Conservation (phyloP, 37 sponge, comb jelly and placozoan species). For the Dysidea cf. avara region DNA sequence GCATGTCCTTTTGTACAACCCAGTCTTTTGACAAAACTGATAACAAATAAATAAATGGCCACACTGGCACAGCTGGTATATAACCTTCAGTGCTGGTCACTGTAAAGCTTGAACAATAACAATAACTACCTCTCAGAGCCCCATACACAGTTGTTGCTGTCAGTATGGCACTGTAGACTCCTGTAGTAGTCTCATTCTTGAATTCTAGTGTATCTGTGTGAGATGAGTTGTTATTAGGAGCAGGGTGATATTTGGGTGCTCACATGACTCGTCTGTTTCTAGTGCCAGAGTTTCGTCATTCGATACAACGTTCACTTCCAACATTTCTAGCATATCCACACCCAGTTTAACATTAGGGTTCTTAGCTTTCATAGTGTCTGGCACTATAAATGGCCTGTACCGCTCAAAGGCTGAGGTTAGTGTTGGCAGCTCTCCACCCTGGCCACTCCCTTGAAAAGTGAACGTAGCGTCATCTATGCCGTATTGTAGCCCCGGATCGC, state of each 20-base stretch:
- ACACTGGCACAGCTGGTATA: too few relatives aligned
- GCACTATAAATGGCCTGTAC: constrained; percentile 33
- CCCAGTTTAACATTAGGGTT: not conserved
- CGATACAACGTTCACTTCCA: constrained; percentile 42
- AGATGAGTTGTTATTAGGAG: not conserved
- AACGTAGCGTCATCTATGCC: constrained; percentile 32
- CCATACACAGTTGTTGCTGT: constrained; percentile 77
- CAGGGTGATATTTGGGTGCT: not conserved
- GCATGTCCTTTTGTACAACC: too few relatives aligned
- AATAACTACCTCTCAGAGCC: constrained; percentile 64
- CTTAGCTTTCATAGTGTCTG: constrained; percentile 3
- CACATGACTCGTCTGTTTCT: constrained; percentile 67
- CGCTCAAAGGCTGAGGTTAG: constrained; percentile 60
- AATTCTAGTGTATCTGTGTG: constrained; percentile 32
- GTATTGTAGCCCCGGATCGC: not conserved
- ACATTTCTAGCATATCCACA: not conserved
- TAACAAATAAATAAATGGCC: too few relatives aligned
- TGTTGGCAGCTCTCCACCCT: constrained; percentile 28
- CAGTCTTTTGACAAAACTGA: too few relatives aligned
- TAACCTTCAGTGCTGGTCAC: too few relatives aligned
- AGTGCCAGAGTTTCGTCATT: constrained; percentile 31
- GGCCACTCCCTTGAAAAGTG: constrained; percentile 30
- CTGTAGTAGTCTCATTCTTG: too few relatives aligned
- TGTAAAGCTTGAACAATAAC: too few relatives aligned
- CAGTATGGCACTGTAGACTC: constrained; percentile 41